A percentile compares a stretch with the other conserved stretches of the same genome.
These are phyloP conservation scores for Pituophis catenifer DNA, from an alignment of 2,113 vertebrate genomes.

Conservation along the genomic window DNA sequence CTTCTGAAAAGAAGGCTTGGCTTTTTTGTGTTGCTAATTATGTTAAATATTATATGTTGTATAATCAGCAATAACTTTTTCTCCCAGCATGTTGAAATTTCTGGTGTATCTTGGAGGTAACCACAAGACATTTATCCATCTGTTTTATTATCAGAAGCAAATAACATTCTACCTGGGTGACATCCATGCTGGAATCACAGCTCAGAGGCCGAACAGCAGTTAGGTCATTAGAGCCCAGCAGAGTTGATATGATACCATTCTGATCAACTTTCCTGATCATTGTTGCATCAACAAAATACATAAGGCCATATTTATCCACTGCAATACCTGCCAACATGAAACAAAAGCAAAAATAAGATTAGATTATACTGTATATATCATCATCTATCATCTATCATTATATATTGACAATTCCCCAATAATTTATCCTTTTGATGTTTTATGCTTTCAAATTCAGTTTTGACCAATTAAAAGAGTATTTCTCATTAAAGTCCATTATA, in stretches of 20 bases:
- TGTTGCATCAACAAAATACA: constrained; percentile 98
- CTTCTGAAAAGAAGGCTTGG: constrained; percentile 35
- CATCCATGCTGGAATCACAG: constrained; percentile 94
- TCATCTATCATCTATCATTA: neutral
- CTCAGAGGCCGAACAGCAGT: constrained; percentile 88
- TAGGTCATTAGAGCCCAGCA: constrained; percentile 96
- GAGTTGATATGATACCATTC: constrained; percentile 97
- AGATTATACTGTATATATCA: neutral
- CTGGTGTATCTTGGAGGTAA: constrained; percentile 28
- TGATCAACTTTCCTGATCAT: constrained; percentile 99
- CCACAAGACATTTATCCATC: constrained; percentile 46
- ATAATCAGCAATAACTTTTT: neutral
- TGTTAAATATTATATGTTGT: constrained; percentile 33
- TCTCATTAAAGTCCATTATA: constrained; percentile 24
- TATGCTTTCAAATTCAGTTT: neutral
- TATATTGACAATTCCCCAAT: neutral
- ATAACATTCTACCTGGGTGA: constrained; percentile 84
- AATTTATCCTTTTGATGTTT: neutral
- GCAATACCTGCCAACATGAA: constrained; percentile 82
- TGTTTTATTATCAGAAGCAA: constrained; percentile 45
- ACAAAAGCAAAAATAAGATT: constrained; percentile 32
- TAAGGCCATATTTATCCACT: constrained; percentile 95
- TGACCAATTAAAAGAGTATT: neutral
- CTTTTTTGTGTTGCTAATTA: constrained; percentile 38
- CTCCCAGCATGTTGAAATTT: neutral